Percentiles rank a stretch among this genome's conserved stretches.
These are phyloP conservation scores for Lordiphosa andalusiaca DNA, from an alignment of 2,888 invertebrate species.

Conservation along the genomic window DNA sequence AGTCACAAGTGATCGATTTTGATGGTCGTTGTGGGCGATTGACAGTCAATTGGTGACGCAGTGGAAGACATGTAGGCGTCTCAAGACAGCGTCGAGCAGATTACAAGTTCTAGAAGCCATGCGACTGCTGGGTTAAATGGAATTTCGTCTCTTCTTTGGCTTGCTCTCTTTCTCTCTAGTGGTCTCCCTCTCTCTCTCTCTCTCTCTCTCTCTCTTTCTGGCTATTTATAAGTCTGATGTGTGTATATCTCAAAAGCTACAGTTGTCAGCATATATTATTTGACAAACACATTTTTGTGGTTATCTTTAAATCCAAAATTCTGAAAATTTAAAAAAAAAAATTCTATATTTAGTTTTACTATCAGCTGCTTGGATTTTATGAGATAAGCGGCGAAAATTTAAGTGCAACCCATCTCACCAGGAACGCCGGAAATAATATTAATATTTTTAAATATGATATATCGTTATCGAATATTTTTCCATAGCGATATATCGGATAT, in stretches of 20 bases:
- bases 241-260: slow-evolving; percentile 49
- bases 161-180: slow-evolving; percentile 33
- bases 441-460: too few species aligned
- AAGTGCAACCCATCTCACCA: too few species aligned
- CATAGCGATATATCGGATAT: too few species aligned
- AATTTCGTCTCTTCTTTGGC: slow-evolving; percentile 24
- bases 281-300: too few species aligned
- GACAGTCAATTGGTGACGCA: slow-evolving; percentile 14
- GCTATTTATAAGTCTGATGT: slow-evolving; percentile 72
- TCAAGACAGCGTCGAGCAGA: slow-evolving; percentile 29
- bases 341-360: too few species aligned
- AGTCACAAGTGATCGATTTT: slow-evolving; percentile 23
- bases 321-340: too few species aligned
- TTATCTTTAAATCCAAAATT: neutral
- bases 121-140: slow-evolving; percentile 46
- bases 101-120: slow-evolving; percentile 56
- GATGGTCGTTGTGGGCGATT: slow-evolving; percentile 13
- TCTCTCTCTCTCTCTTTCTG: slow-evolving; percentile 20
- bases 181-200: slow-evolving; percentile 16
- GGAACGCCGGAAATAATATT: too few species aligned
- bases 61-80: slow-evolving; percentile 31
- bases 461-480: too few species aligned
- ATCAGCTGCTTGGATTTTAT: too few species aligned
- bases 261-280: too few species aligned
- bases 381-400: too few species aligned